Evolutionary conservation across 2,113 vertebrate genomes (phyloP), one percentile per base, ranked within the genome.

Genomic region (Siniperca chuatsi): DNA sequence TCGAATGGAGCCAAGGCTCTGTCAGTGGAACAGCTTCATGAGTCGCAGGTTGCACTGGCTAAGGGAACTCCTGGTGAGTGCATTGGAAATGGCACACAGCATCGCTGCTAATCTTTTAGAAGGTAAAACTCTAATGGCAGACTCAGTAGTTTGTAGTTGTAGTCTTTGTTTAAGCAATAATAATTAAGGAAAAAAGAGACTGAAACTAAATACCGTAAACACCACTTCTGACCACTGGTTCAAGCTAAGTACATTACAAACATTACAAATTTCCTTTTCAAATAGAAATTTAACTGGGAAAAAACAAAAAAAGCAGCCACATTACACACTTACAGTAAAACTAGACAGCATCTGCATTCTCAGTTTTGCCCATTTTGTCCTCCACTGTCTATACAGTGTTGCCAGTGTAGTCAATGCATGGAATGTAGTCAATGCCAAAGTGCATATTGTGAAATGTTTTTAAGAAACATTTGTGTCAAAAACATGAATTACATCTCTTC

Each of bases 21-120:
- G 78, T 87, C 91, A 87, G 75, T 83, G 87, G 85, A 91, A 88
- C 83, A 80, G 86, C 70, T 88, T 87, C 82, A 78, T 82, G 79
- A 90, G 76, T 78, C 42, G 81, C 83, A 88, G 83, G 88, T 85
- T 85, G 54, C 69, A 54, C 60, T 87, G 81, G 79, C 70, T 58
- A 84, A 83, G 77, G 68, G 78, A 86, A 75, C 79, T 86, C 87
- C 82, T 48, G 74, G 84, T 57, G 90, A 90, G 81, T 65, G 66
- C 62, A 54, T 84, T 82, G 62, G 80, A 88, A 82, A 79, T 7
- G 57, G 78, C 54, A 35, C 78, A 79, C 48, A 67, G 71, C 67
- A 71, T 92, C 90, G 81, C 69, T 11, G 74, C 68, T 92, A 87
- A 91, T 88, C 86, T 93, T 87, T 85, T 46, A 50, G 72, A 81